Conservation (phyloP, 2,888 invertebrate species). For the Cephus rjabovi region DNA sequence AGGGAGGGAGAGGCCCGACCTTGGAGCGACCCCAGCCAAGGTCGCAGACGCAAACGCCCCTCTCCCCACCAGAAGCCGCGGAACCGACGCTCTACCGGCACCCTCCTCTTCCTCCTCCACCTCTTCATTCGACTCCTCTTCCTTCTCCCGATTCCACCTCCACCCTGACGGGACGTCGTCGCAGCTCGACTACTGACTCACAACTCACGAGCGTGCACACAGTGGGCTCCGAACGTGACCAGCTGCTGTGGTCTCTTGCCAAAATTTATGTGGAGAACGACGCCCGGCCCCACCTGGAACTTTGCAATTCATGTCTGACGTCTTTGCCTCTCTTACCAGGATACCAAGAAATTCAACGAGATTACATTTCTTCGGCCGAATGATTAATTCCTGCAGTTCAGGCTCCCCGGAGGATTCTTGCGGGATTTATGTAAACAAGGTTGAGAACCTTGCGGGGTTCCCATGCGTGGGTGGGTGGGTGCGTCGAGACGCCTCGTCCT, state of each 20-base stretch:
- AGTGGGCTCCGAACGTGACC: background rate
- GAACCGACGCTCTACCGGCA: constrained; percentile 14
- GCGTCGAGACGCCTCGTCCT: constrained; percentile 27
- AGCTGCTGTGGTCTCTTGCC: background rate
- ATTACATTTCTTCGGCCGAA: background rate
- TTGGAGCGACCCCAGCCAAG: constrained; percentile 53
- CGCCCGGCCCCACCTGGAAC: background rate
- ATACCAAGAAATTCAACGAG: background rate
- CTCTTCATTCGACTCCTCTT: constrained; percentile 16
- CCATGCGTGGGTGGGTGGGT: constrained; percentile 32
- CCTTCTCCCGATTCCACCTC: constrained; percentile 12
- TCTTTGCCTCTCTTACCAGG: background rate
- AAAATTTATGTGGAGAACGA: background rate
- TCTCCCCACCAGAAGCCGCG: constrained; percentile 20
- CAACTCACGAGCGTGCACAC: background rate
- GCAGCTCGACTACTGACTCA: background rate
- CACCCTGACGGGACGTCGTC: background rate
- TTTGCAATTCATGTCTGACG: background rate
- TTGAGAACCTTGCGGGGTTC: constrained; percentile 50
- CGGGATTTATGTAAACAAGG: constrained; percentile 54
- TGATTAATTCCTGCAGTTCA: background rate
- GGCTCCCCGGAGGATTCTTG: background rate
- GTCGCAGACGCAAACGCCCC: constrained; percentile 56
- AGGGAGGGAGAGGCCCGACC: constrained; percentile 46
- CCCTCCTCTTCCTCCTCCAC: constrained; percentile 20